These are phyloP conservation scores for Dolomedes plantarius DNA, from an alignment of 2,888 invertebrate genomes.

Conservation along the genomic window DNA sequence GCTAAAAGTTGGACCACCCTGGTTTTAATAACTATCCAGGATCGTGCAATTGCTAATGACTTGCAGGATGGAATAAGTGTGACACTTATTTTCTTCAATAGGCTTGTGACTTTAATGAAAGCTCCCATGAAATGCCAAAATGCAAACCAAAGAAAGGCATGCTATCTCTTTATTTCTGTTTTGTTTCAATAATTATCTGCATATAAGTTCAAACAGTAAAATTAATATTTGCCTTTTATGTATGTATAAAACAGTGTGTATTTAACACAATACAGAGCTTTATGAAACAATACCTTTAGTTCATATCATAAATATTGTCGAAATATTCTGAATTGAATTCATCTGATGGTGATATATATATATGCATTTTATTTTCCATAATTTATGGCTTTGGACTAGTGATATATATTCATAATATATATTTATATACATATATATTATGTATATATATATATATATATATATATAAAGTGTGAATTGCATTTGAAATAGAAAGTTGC, in stretches of 20 bases:
- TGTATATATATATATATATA: no score
- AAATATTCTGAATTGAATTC: background rate
- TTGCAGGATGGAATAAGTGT: no score
- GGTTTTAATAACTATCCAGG: background rate
- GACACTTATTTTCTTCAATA: no score
- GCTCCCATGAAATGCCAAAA: conserved; percentile 56
- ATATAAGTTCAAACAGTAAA: background rate
- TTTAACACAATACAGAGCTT: background rate
- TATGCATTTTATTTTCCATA: background rate
- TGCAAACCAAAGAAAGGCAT: conserved; percentile 65
- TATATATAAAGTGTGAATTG: no score
- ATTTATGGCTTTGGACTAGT: no score
- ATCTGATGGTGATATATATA: background rate
- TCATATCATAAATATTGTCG: background rate
- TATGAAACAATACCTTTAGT: background rate
- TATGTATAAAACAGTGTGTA: background rate
- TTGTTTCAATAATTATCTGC: background rate
- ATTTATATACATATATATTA: no score
- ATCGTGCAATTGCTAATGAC: conserved; percentile 17
- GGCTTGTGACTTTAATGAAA: background rate
- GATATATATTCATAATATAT: no score
- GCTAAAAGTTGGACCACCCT: conserved; percentile 4
- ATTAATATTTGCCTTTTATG: background rate
- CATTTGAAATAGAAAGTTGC: no score
- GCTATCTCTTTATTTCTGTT: background rate